Evolutionary conservation across 2,888 invertebrate species (phyloP), one percentile per base, ranked within the genome.

Genomic region (Perizoma flavofasciatum): DNA sequence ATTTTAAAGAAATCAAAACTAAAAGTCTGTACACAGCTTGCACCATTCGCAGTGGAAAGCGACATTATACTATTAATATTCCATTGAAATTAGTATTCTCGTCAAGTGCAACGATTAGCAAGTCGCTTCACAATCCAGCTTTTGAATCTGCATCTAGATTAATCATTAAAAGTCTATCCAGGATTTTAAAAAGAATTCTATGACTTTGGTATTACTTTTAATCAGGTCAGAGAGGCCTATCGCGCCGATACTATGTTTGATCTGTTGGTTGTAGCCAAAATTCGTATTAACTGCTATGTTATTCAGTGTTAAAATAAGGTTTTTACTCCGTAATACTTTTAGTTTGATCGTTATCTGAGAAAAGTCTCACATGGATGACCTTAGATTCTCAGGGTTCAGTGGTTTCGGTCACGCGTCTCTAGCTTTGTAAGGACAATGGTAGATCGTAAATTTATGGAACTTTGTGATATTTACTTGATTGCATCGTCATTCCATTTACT

Each of bases 311-410:
- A 22, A 22, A 22, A 22, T 22, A 22, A 3, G 22, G 22, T 22
- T 22, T 22, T 22, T 22, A 22, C 22, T 22, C 22, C 22, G 22
- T 22, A 22, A 22, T 22, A 22, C 22, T 22, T 22, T 22, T 22
- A 22, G 4, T 44, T 53, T 46, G 50, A 60, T 55, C 46, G 41
- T 46, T 50, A 55, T 63, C 59, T 37, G 9, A 9, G 49, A 46
- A 63, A 57, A 61, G 59, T 49, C 64, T 62, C 62, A 65, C 66
- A 43, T 63, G 63, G 61, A 40, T 61, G 62, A 54, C 45, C 61
- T 52, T 58, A 44, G 43, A 22, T 39, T 48, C 35, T 50, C 59
- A 61, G 61, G 66, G 68, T 63, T 68, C 66, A 68, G 61, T 52
- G 64, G 53, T 50, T 59, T 45, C 61, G 48, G 65, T 65, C 65